Evolutionary conservation across 2,113 vertebrate species (phyloP).

Genomic region (Cololabis saira): DNA sequence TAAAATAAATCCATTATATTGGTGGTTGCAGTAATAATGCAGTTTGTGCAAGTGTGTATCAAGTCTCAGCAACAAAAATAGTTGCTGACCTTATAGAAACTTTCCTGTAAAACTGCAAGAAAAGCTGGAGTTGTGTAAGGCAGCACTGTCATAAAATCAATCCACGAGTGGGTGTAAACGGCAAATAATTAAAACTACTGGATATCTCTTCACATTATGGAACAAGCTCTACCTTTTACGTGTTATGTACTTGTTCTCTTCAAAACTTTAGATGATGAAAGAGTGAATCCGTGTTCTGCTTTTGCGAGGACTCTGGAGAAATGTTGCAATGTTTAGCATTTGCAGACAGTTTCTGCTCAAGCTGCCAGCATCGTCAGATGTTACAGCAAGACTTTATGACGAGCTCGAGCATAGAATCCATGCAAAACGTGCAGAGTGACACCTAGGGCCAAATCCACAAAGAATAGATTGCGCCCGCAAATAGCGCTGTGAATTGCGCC

Average conservation of each 20-base stretch:
- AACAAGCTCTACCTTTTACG: conserved; percentile 7
- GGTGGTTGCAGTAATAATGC: neutral
- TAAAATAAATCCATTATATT: neutral
- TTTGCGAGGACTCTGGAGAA: conserved; percentile 13
- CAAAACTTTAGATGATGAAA: neutral
- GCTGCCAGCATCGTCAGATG: conserved; percentile 6
- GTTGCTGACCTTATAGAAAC: conserved; percentile 13
- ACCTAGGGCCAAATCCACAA: no score
- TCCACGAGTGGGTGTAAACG: conserved; percentile 27
- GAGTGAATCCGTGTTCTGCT: conserved; percentile 9
- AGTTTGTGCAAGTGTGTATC: conserved; percentile 2
- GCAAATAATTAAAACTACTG: conserved; percentile 41
- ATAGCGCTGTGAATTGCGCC: no score
- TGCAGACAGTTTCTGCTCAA: conserved; percentile 3
- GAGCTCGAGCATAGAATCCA: conserved; percentile 2
- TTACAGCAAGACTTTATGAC: conserved; percentile 7
- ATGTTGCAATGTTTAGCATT: conserved; percentile 29
- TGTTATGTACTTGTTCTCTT: conserved; percentile 19
- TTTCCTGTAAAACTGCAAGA: conserved; percentile 8
- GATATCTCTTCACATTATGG: conserved; percentile 35
- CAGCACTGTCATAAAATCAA: conserved; percentile 37
- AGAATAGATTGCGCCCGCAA: no score
- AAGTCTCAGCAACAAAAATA: neutral
- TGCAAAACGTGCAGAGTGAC: conserved; percentile 23
- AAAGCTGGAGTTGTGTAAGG: conserved; percentile 25